A percentile compares a stretch with the other conserved stretches of the same genome.
Conservation (phyloP, 2,113 vertebrate species). For the Thymallus thymallus region DNA sequence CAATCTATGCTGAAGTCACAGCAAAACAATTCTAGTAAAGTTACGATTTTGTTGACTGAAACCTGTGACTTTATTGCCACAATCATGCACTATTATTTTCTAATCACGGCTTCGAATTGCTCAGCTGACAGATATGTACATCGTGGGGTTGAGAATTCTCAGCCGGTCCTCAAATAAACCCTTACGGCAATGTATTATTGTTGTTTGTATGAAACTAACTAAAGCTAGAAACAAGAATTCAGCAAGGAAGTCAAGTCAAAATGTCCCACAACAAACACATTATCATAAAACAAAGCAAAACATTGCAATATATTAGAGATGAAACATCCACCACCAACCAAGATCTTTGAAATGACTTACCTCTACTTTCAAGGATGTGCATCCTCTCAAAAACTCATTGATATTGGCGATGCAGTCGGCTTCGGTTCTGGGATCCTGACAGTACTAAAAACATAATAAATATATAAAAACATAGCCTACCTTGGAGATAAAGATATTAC, state of each 20-base stretch:
- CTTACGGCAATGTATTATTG: no score
- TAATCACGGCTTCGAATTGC: no score
- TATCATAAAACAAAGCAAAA: not conserved
- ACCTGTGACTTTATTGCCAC: no score
- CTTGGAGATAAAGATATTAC: not conserved
- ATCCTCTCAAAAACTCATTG: constrained; percentile 89
- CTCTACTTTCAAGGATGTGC: constrained; percentile 84
- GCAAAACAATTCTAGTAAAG: constrained; percentile 7
- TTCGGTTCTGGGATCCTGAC: constrained; percentile 86
- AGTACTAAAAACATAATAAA: constrained; percentile 77
- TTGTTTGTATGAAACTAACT: no score
- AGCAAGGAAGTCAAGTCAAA: not conserved
- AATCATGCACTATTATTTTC: no score
- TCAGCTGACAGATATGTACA: no score
- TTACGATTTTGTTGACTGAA: no score
- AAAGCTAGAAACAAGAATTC: not conserved
- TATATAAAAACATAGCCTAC: constrained; percentile 42
- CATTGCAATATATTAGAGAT: not conserved
- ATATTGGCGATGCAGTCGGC: constrained; percentile 86
- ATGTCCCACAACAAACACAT: no score
- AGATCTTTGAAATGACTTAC: constrained; percentile 70
- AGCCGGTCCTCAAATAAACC: no score
- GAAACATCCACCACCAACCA: not conserved
- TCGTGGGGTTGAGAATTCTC: no score
- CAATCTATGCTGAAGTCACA: not conserved